Evolutionary conservation across 1,140 invertebrate species (phyloP).

Genomic region (Chironomus striatipennis): DNA sequence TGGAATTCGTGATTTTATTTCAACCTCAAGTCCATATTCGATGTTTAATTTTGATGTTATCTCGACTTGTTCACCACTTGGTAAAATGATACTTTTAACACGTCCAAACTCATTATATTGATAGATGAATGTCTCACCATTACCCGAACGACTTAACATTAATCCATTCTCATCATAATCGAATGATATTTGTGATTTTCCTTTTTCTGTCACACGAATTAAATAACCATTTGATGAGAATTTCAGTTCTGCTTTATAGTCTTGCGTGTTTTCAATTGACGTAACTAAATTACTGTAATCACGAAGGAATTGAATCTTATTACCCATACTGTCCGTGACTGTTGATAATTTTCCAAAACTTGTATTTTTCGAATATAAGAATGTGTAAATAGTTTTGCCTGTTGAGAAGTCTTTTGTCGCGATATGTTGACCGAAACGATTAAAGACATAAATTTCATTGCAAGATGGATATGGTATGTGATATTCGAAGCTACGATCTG

Average conservation of each 20-base stretch:
- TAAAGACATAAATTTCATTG: conserved; percentile 90
- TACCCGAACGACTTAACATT: conserved; percentile 67
- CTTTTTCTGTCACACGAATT: conserved; percentile 71
- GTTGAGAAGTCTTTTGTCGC: conserved; percentile 88
- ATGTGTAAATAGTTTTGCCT: conserved; percentile 84
- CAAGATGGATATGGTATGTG: conserved; percentile 84
- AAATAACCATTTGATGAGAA: conserved; percentile 80
- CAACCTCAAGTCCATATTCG: conserved; percentile 65
- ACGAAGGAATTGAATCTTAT: conserved; percentile 83
- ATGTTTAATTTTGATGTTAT: conserved; percentile 64
- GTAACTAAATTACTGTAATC: conserved; percentile 85
- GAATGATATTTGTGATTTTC: conserved; percentile 68
- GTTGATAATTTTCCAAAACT: conserved; percentile 89
- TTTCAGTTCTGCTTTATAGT: conserved; percentile 81
- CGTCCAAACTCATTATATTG: conserved; percentile 81
- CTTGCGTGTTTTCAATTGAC: conserved; percentile 88
- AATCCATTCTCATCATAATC: conserved; percentile 78
- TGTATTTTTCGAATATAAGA: conserved; percentile 93
- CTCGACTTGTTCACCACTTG: conserved; percentile 79
- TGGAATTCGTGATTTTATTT: conserved; percentile 46
- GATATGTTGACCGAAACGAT: conserved; percentile 89
- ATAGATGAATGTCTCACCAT: conserved; percentile 80
- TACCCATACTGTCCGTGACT: conserved; percentile 85
- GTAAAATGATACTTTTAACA: conserved; percentile 72
- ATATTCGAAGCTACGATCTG: conserved; percentile 85